Evolutionary conservation across 2,888 invertebrate species (phyloP), one percentile per base, ranked within the genome.

Genomic region (Perdita meconis): DNA sequence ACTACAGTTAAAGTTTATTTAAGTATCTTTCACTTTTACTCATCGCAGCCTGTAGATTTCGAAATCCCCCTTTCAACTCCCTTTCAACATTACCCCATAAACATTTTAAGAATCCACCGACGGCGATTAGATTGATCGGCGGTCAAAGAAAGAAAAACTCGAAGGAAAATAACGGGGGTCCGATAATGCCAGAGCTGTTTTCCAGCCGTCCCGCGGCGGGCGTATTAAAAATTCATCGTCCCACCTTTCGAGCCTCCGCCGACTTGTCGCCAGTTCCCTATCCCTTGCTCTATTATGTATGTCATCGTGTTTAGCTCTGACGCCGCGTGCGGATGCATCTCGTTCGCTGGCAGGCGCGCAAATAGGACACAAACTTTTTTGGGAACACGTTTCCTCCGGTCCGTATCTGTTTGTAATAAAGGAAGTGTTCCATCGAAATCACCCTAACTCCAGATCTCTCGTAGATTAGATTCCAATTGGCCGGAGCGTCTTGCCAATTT

Each of bases 181-280:
- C 56, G 75, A 67, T 59, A 47, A 71, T 61, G 63, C 78, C 74
- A 63, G 68, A 76, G 66, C 26, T 34, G 24, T 24, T 61, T 51
- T 42, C 24, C 53, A 4, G 13, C 51, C 26, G 36, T 59, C 50
- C 53, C 66, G 56, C 66, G 30, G 44, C 64, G 50, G 42, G 22
- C 61, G 38, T 50, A 61, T 81, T 78, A 83, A 83, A 83, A 74
- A 79, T 81, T 83, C 68, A 79, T 83, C 74, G 40, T 67, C 47
- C 64, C 40, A 6, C 70, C 30, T 51, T 22, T 24, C 57, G 34
- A 57, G 60, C 55, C 56, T 61, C 65, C 69, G 57, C 73, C 73
- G 67, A 60, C 69, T 40, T 74, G 71, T 70, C 72, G 70, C 79
- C 81, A 77, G 65, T 77, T 81, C 81, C 79, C 71, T 77, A 81